phyloP scores from a whole-genome alignment of 2,113 vertebrate species.

The Seriola rivoliana region DNA sequence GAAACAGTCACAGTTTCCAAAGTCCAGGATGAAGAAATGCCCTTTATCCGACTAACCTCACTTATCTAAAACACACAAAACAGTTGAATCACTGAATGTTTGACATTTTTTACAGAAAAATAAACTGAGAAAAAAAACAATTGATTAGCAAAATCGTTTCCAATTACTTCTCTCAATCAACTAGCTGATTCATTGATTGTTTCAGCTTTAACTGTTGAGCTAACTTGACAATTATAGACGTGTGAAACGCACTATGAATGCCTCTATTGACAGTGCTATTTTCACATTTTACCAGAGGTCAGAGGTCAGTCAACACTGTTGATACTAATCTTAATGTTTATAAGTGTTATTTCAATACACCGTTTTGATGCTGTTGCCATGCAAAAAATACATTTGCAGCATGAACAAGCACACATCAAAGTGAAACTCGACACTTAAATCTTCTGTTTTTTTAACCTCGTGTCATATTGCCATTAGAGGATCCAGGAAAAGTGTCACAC shows the following conservation, averaged over 20 bases:
- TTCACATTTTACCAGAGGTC: too few species aligned
- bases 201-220: background rate
- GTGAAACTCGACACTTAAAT: background rate
- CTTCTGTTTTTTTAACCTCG: background rate
- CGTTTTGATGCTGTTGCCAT: background rate
- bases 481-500: background rate
- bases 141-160: too few species aligned
- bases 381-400: background rate
- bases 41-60: background rate
- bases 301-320: background rate
- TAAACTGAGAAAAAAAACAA: too few species aligned
- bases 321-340: background rate
- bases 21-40: too few species aligned
- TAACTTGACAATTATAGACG: background rate
- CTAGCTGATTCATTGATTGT: background rate
- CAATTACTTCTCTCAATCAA: too few species aligned
- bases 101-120: too few species aligned
- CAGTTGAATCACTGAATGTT: too few species aligned
- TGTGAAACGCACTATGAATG: background rate
- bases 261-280: background rate
- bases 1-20: too few species aligned
- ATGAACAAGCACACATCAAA: background rate
- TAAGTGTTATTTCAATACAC: background rate
- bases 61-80: too few species aligned
- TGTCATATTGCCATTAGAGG: background rate